Evolutionary conservation across 2,113 vertebrate genomes (phyloP).

Genomic region (Cynopterus brachyotis): DNA sequence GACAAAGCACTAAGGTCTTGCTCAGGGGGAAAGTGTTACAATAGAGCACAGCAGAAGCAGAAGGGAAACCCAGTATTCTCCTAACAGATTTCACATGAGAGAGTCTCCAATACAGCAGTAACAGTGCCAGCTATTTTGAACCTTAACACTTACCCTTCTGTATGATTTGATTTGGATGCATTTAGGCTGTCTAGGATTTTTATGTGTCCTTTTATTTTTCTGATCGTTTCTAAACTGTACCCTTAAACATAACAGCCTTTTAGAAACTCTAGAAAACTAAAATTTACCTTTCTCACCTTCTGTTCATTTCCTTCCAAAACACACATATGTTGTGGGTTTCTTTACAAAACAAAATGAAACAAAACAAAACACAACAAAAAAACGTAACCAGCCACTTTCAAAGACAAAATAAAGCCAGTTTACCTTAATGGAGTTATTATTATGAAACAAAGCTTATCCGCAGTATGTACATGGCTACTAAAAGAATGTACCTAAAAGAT

Average conservation of each 20-base stretch:
- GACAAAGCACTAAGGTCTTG: constrained; percentile 65
- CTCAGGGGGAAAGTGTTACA: constrained; percentile 70
- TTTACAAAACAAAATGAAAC: constrained; percentile 12
- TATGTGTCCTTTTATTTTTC: constrained; percentile 85
- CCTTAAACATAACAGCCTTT: constrained; percentile 86
- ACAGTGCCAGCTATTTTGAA: neutral
- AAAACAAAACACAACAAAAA: constrained; percentile 57
- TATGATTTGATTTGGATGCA: constrained; percentile 81
- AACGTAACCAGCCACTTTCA: constrained; percentile 68
- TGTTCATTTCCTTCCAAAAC: constrained; percentile 78
- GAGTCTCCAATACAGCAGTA: neutral
- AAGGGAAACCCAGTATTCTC: constrained; percentile 47
- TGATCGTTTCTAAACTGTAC: constrained; percentile 79
- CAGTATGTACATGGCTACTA: constrained; percentile 37
- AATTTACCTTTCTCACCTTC: constrained; percentile 82
- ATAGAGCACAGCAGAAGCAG: constrained; percentile 49
- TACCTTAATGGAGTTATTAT: constrained; percentile 63
- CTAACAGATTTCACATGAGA: constrained; percentile 57
- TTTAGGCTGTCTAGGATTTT: constrained; percentile 80
- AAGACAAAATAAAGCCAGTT: neutral
- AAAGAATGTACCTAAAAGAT: constrained; percentile 7
- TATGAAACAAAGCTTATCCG: constrained; percentile 36
- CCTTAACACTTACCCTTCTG: constrained; percentile 41
- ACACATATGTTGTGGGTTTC: constrained; percentile 59
- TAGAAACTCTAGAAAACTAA: constrained; percentile 79